Base-by-base conservation (phyloP, 2,797 vertebrate species). In the Streptopelia turtur region DNA sequence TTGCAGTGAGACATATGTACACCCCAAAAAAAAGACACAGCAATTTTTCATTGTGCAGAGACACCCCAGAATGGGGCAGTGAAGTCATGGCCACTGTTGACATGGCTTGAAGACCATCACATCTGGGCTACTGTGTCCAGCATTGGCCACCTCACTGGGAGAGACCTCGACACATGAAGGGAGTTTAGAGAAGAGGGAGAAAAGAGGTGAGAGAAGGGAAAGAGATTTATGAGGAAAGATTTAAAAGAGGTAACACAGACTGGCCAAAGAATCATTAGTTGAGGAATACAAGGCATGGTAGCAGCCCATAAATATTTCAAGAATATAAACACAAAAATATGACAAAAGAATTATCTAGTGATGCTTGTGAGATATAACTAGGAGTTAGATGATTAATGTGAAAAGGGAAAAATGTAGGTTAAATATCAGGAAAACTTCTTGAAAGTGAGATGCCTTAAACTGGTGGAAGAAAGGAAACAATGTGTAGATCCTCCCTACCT, bases 221-320 rank as follows among this genome's bases (percentile, higher is more conserved):
- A 60, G 28, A 93, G 87, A 95, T 97, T 96, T 95, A 95, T 12
- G 83, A 93, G 93, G 87, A 91, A 96, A 90, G 57, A 94, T 74
- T 89, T 95, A 69, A 88, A 87, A 92, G 91, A 85, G 31, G 87
- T 61, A 85, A 47, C 47, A 13, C 17, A 82, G 49, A 64, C 63
- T 66, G 35, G 74, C 61, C 63, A 90, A 90, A 92, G 33, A 60
- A 91, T 64, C 74, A 91, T 74, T 77, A 76, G 60, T 60, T 60
- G 82, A 16, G 33, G 59, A 80, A 77, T 56, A 63, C n/a, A 39
- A 91, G 65, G 25, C n/a, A 74, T 82, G 27, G 47, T 87, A 96
- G 56, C 91, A 96, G 83, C 64, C 95, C 84, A 96, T 95, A 96
- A 96, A 96, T 96, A 93, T 87, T 88, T 91, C 91, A 80, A 47